phyloP scores from a whole-genome alignment of 1,140 invertebrate species.

The Anastrepha ludens region DNA sequence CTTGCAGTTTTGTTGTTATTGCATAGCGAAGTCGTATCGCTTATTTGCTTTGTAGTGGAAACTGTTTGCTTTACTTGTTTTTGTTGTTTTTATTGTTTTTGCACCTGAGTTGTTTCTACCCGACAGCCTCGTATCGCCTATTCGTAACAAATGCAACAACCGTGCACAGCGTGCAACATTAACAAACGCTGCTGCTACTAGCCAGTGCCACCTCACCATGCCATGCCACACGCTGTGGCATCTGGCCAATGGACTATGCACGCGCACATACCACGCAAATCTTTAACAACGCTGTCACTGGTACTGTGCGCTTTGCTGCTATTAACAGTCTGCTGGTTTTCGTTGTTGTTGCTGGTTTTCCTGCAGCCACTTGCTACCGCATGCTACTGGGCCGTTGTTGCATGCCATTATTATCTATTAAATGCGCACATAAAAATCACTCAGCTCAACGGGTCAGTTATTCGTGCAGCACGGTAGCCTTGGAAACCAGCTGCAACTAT shows the following conservation, averaged over 20 bases:
- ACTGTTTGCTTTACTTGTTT: neutral
- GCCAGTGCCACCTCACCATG: neutral
- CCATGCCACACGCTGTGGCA: constrained; percentile 14
- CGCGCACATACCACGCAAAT: neutral
- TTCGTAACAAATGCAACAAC: constrained; percentile 1
- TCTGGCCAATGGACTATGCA: neutral
- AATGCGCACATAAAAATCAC: constrained; percentile 53
- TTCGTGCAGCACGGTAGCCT: constrained; percentile 32
- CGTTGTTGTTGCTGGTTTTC: neutral
- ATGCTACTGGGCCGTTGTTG: constrained; percentile 4
- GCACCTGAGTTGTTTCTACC: neutral
- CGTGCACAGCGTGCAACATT: neutral
- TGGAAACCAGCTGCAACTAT: neutral
- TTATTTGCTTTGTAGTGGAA: neutral
- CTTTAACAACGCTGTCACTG: constrained; percentile 28
- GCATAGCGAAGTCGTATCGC: neutral
- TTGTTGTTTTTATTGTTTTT: neutral
- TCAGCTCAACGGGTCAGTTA: constrained; percentile 22
- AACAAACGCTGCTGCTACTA: neutral
- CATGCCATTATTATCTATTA: constrained; percentile 51
- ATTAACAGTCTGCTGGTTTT: constrained; percentile 8
- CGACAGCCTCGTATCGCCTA: neutral
- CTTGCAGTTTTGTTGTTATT: neutral
- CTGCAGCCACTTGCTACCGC: neutral
- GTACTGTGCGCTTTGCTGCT: neutral